Base-by-base conservation (phyloP, 2,797 vertebrate genomes). In the Melanotaenia pygmaea region DNA sequence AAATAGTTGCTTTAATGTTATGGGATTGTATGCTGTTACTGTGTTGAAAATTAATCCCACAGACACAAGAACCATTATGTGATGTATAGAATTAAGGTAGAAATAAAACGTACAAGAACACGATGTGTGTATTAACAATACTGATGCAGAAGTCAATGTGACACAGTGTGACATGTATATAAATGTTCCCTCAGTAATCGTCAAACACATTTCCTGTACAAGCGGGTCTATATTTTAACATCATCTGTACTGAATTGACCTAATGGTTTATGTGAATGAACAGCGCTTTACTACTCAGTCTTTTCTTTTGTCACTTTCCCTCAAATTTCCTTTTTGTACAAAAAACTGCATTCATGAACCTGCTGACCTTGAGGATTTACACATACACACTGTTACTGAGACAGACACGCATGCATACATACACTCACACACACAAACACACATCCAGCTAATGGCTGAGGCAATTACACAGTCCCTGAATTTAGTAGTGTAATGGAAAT, bases 401-500 rank as follows among this genome's bases (percentile, higher is more conserved):
- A 54, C 24, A 53, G n/a, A 53, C 50, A 53, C n/a, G 13, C 59
- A 59, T 8, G 35, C 35, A 8, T 16, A 40, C 38, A 40, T 16
- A 40, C 38, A 40, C 38, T 14, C 53, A 22, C 64, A 67, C 64
- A 53, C 59, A 73, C 59, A 22, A 40, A 70, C 22, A 71, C 66
- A 59, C 63, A 69, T 40, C 22, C 24, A 72, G 68, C 80, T 88
- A 89, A 88, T 87, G 73, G 66, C 72, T 61, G 51, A 63, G 79
- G 83, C 67, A 90, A 86, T 90, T 89, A 84, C 67, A 74, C 78
- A 69, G 62, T 69, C 76, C 74, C 80, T 81, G 72, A 82, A 80
- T 82, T 82, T 79, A 87, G 66, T 64, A 74, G 76, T 70, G 66
- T 82, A 84, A 87, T 86, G 87, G 74, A 88, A 87, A 83, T 83